Evolutionary conservation across 2,888 invertebrate genomes (phyloP).

Genomic region (Callyntrura sp.): DNA sequence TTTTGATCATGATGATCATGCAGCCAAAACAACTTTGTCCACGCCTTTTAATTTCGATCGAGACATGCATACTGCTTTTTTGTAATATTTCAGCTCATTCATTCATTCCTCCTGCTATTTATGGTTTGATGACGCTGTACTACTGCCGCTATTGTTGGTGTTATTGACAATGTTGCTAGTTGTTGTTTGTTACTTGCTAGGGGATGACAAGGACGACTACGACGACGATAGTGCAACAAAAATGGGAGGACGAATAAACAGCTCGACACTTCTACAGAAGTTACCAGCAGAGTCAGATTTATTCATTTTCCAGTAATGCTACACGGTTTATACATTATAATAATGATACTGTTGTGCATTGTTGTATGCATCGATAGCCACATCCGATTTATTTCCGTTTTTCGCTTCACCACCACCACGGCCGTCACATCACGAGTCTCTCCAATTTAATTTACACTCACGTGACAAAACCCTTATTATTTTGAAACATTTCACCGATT

Average conservation of each 20-base stretch:
- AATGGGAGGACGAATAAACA: background rate
- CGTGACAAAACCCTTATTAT: slow-evolving; percentile 51
- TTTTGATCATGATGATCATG: background rate
- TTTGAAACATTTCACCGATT: slow-evolving; percentile 40
- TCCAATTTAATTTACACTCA: slow-evolving; percentile 69
- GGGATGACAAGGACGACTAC: background rate
- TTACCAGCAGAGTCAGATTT: too few relatives aligned
- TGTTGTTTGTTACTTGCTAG: background rate
- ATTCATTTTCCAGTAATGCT: background rate
- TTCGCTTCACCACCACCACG: slow-evolving; percentile 57
- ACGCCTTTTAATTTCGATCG: slow-evolving; percentile 18
- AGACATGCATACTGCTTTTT: background rate
- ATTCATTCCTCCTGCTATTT: background rate
- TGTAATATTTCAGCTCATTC: slow-evolving; percentile 15
- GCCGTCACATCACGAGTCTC: slow-evolving; percentile 31
- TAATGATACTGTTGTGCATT: background rate
- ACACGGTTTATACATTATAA: background rate
- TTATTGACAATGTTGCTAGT: background rate
- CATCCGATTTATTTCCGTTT: slow-evolving; percentile 70
- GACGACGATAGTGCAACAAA: background rate
- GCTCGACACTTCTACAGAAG: background rate
- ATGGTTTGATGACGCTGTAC: background rate
- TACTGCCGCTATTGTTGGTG: too few relatives aligned
- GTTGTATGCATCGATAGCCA: slow-evolving; percentile 49
- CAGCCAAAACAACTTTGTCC: background rate